phyloP scores from a whole-genome alignment of 2,888 invertebrate species.

The Scotopteryx bipunctaria region DNA sequence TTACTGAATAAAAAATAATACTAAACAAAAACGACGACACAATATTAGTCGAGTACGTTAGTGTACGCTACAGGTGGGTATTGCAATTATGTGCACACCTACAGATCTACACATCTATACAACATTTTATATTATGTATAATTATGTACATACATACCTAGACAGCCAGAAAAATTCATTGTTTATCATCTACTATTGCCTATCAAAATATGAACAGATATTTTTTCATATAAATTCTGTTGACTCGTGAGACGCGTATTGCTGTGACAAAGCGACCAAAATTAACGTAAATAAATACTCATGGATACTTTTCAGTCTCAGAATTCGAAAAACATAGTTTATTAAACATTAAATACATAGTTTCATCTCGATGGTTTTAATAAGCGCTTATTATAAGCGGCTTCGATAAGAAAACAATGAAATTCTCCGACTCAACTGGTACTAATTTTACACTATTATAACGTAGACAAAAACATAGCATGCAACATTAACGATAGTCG shows the following conservation, averaged over 20 bases:
- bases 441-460: constrained; percentile 19
- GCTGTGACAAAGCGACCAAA: background rate
- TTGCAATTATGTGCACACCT: constrained; percentile 61
- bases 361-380: too few relatives aligned
- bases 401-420: constrained; percentile 17
- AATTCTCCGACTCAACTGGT: constrained; percentile 12
- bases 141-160: constrained; percentile 21
- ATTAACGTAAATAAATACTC: background rate
- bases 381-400: background rate
- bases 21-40: constrained; percentile 47
- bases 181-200: background rate
- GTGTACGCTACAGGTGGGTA: constrained; percentile 66
- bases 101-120: constrained; percentile 26
- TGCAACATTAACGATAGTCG: constrained; percentile 56
- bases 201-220: too few relatives aligned
- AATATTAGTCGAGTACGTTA: constrained; percentile 67
- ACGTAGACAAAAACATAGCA: constrained; percentile 53
- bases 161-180: constrained; percentile 16
- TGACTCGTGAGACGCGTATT: too few relatives aligned
- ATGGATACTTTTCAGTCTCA: too few relatives aligned
- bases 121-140: constrained; percentile 18
- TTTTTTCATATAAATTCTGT: too few relatives aligned
- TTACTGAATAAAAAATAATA: background rate
- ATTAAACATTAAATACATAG: too few relatives aligned
- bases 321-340: too few relatives aligned